Evolutionary conservation across 2,888 invertebrate species (phyloP).

Genomic region (Helicoverpa assulta): DNA sequence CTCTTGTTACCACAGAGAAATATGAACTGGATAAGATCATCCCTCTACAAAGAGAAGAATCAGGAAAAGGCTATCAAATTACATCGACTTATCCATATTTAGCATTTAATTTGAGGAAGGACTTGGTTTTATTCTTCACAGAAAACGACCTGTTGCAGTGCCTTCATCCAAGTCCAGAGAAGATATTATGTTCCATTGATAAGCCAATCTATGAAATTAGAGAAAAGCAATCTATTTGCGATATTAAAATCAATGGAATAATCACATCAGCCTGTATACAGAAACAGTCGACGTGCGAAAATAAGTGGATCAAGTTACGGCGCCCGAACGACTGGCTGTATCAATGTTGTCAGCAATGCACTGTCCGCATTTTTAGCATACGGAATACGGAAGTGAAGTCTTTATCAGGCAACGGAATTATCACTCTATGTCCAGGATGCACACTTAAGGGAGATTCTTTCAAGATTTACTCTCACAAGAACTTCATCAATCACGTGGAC

Average conservation of each 20-base stretch:
- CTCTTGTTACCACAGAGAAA: conserved; percentile 3
- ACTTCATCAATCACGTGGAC: background rate
- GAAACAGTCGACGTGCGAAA: conserved; percentile 4
- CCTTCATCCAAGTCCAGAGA: background rate
- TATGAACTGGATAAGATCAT: conserved; percentile 9
- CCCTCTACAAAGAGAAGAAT: conserved; percentile 3
- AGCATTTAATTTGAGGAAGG: no score
- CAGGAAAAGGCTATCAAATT: no score
- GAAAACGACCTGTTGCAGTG: no score
- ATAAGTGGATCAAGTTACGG: conserved; percentile 7
- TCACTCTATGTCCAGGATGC: conserved; percentile 4
- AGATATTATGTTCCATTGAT: conserved; percentile 1
- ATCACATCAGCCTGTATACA: conserved; percentile 6
- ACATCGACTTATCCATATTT: no score
- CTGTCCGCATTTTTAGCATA: conserved; percentile 2
- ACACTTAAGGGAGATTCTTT: background rate
- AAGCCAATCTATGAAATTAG: conserved; percentile 7
- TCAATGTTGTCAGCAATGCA: conserved; percentile 2
- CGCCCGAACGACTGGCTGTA: conserved; percentile 12
- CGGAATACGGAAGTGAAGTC: conserved; percentile 6
- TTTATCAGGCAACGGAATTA: conserved; percentile 1
- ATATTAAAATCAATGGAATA: conserved; percentile 6
- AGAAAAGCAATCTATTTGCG: conserved; percentile 8
- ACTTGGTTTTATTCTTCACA: no score
- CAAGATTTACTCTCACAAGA: conserved; percentile 2